Evolutionary conservation across 2,113 vertebrate species (phyloP), one percentile per base, ranked within the genome.

Genomic region (Theropithecus gelada): DNA sequence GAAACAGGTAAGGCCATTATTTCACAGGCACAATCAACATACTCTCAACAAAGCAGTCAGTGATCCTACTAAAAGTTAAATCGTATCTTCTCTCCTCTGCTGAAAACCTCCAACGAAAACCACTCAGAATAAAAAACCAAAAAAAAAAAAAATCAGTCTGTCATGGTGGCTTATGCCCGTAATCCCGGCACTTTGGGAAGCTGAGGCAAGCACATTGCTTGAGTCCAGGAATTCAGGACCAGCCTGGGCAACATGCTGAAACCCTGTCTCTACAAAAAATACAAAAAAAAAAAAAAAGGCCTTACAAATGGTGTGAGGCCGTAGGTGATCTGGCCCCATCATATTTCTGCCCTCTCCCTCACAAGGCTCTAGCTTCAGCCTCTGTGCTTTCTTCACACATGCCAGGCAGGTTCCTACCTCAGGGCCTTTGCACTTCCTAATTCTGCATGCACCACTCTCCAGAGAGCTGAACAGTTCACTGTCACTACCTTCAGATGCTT

Each of bases 91-190:
- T 72, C 70, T 40, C 70, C 70, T 73, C 70, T 73, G 38, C 70
- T 73, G 18, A 40, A 38, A 73, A 73, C 70, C 20, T 73, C n/a
- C 70, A 73, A 23, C 23, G 20, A 20, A 73, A 5, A 40, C 18
- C n/a, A 38, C 35, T 38, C 35, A 70, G 68, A 70, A 38, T 70
- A n/a, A 38, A 70, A 68, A 68, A 17, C 14, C 12, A 64, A 64
- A 64, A 64, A 30, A 61, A 61, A 68, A 68, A 30, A 64, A 57
- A 57, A 68, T 18, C 32, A n/a, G 32, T 16, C 32, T 6, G 8
- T 16, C 16, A 0, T 0, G 0, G 32, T n/a, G 66, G 66, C 32
- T 68, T 35, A 68, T 35, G 32, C 66, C 66, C 16, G 0, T 68
- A 68, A 68, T 68, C 16, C 66, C 66, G 4, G 14, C 13, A 68